A percentile compares a stretch with the other conserved stretches of the same genome.
Conservation (phyloP, 2,888 invertebrate genomes). For the Osmoderma eremita region DNA sequence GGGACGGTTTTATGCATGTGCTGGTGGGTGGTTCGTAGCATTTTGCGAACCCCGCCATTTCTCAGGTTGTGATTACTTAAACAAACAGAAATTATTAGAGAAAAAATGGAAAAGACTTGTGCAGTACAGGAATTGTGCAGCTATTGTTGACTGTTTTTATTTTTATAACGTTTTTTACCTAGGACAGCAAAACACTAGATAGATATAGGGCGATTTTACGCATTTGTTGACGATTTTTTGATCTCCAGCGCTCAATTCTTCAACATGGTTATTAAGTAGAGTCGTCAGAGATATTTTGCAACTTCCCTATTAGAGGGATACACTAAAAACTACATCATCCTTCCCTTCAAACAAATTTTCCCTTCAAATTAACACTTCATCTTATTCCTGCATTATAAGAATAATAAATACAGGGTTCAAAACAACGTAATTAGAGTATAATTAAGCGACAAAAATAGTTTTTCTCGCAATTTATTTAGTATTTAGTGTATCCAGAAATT, state of each 20-base stretch:
- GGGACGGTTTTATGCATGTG: conserved; percentile 75
- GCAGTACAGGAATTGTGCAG: conserved; percentile 60
- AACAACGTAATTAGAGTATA: too few relatives aligned
- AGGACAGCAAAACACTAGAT: conserved; percentile 38
- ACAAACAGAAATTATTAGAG: conserved; percentile 43
- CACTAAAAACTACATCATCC: conserved; percentile 7
- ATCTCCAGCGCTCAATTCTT: conserved; percentile 61
- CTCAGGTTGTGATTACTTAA: conserved; percentile 64
- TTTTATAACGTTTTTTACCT: conserved; percentile 53
- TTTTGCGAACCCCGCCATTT: conserved; percentile 49
- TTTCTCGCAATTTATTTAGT: not conserved
- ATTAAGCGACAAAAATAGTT: too few relatives aligned
- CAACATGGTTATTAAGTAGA: conserved; percentile 32
- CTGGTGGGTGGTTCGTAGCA: conserved; percentile 76
- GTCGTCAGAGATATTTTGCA: conserved; percentile 37
- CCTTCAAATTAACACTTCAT: not conserved
- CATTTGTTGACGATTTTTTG: conserved; percentile 49
- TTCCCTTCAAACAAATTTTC: not conserved
- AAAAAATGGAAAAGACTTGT: conserved; percentile 48
- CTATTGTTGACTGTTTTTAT: conserved; percentile 60
- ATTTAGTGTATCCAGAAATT: conserved; percentile 17
- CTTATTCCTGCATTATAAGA: not conserved
- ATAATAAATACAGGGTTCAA: too few relatives aligned
- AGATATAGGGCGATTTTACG: conserved; percentile 36
- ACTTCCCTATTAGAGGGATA: conserved; percentile 12